Base-by-base conservation (phyloP, 2,888 invertebrate genomes). In the Noctua janthina region DNA sequence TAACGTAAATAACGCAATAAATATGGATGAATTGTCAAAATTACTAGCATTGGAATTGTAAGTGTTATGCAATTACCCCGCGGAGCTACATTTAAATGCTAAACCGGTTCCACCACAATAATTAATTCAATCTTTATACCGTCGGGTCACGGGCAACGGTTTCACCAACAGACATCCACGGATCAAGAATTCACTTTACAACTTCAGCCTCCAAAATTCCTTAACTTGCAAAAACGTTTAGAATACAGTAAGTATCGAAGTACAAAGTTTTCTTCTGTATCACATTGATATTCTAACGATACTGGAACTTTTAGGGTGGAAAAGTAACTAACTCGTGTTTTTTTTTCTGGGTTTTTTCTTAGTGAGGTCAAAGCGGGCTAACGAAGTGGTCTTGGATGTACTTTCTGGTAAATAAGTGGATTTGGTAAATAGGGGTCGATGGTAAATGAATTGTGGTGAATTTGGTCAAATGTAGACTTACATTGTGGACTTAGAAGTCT, bases 221-320 rank as follows among this genome's bases (percentile, higher is more conserved):
- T 82, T 80, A 84, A 83, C 87, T 87, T 78, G 43, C 81, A 85
- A 90, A 89, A 90, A 87, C 88, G 89, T 87, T 90, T 90, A 88
- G 80, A 88, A 87, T 85, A 82, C 82, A 74, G 85, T 85, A 89
- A 82, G 85, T 87, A 89, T 85, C 85, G 82, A 84, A 83, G 83
- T 78, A 76, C 35, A 71, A 89, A 90, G 81, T 88, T 88, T 73
- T 66, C 56, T 64, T 76, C 76, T 74, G 84, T 80, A 81, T 81
- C 90, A 79, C 89, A 90, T 90, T 90, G 90, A 89, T 90, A 90
- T 90, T 90, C 90, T 82, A 81, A 88, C 87, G 88, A 90, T 90
- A 90, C 84, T 83, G 82, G 77, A 89, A 90, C 87, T 90, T 89
- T 76, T 74, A 81, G 75, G 84, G 77, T 84, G 82, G 39, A 35